Base-by-base conservation (phyloP, 2,113 vertebrate species). In the Gambusia affinis region DNA sequence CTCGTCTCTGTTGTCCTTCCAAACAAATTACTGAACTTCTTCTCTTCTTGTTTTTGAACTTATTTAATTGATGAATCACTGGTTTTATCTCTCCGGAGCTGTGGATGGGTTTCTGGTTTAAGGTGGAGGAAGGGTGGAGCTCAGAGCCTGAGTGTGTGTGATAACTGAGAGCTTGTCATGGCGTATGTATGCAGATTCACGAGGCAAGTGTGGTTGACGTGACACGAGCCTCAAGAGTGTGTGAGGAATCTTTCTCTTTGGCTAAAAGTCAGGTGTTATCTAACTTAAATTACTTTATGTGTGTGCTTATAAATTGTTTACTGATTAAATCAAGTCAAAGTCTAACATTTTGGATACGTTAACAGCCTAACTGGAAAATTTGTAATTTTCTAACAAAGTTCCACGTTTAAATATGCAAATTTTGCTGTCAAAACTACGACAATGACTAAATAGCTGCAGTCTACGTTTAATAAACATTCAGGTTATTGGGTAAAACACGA, bases 331-430 rank as follows among this genome's bases (percentile, higher is more conserved):
- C 60, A 22, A 85, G 72, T 75, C 64, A 31, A 82, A 87, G 83
- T 84, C 81, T 81, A 81, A 86, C 75, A 81, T 75, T 91, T 90
- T 87, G 67, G 73, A 80, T 78, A 80, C 67, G 72, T 92, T 89
- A 86, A 85, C 74, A 85, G 87, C 88, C 84, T 87, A 80, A 90
- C 35, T 82, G 68, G 83, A 51, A 73, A 88, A 57, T 87, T 72
- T 76, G 67, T 80, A 30, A 82, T 90, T 89, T 92, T 89, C 24
- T 91, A 89, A 81, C 70, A 7, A 75, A 71, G 76, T 63, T 82
- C 79, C 73, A 80, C 66, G 69, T 81, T 84, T 84, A 84, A 90
- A 90, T 93, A 91, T 89, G 87, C 84, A 91, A 81, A 91, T 84
- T 80, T 84, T 65, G 72, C 73, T 62, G 68, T 89, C 76, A 82